These are phyloP conservation scores for Pyrocoelia pectoralis DNA, from an alignment of 2,888 invertebrate species.

Conservation along the genomic window DNA sequence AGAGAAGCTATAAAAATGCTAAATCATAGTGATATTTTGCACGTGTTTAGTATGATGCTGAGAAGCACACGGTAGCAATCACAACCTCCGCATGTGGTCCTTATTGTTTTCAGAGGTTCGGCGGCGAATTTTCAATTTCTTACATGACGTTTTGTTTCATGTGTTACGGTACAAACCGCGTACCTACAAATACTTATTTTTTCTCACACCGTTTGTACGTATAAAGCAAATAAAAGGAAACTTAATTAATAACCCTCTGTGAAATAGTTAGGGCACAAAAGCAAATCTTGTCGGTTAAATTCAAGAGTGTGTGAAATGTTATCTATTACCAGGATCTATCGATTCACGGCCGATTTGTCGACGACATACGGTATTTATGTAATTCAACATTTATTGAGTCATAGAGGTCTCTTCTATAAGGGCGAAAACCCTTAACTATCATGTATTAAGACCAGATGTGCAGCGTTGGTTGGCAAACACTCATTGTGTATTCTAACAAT, in stretches of 20 bases:
- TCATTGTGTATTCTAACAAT: conserved; percentile 57
- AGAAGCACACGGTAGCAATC: conserved; percentile 54
- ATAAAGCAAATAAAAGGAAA: conserved; percentile 28
- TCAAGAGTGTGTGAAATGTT: conserved; percentile 57
- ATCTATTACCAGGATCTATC: conserved; percentile 55
- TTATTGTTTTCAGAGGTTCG: conserved; percentile 52
- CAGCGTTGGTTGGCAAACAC: conserved; percentile 56
- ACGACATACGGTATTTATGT: conserved; percentile 55
- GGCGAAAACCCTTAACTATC: conserved; percentile 42
- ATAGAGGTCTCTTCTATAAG: conserved; percentile 41
- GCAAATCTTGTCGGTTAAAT: conserved; percentile 45
- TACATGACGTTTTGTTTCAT: background rate
- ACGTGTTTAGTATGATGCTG: conserved; percentile 31
- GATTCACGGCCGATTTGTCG: conserved; percentile 57
- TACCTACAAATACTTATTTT: background rate
- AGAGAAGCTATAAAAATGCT: conserved; percentile 13
- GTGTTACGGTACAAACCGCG: background rate
- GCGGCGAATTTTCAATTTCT: conserved; percentile 23
- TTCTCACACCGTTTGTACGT: conserved; percentile 10
- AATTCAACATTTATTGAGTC: conserved; percentile 53
- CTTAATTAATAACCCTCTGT: conserved; percentile 36
- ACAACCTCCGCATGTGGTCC: conserved; percentile 49
- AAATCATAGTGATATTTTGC: conserved; percentile 21
- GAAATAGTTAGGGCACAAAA: conserved; percentile 30
- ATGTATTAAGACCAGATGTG: conserved; percentile 57